Percentiles rank a stretch among this genome's conserved stretches.
phyloP scores from a whole-genome alignment of 2,113 vertebrate genomes.

The Aythya baeri region DNA sequence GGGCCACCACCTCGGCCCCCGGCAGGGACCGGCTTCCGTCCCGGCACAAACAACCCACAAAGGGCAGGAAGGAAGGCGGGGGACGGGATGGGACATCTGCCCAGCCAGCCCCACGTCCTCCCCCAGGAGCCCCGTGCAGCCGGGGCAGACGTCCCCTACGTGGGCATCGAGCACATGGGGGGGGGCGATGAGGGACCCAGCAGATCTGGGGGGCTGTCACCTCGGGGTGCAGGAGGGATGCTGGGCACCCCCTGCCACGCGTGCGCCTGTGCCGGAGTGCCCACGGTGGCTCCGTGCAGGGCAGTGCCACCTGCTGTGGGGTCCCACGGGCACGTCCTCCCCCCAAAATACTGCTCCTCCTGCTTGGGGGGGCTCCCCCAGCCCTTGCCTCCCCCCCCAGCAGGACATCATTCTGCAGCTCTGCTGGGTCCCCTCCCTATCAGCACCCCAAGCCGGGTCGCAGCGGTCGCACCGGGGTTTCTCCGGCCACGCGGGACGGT shows the following conservation, averaged over 20 bases:
- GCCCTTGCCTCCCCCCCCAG: fast-evolving
- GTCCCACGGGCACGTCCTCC: too few species aligned
- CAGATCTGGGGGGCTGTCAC: not conserved
- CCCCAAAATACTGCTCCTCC: not conserved
- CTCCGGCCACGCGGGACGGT: fast-evolving
- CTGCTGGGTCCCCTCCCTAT: not conserved
- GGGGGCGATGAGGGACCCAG: not conserved
- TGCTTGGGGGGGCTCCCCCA: fast-evolving
- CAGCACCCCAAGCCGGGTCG: not conserved
- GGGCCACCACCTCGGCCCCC: not conserved
- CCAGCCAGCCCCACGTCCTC: not conserved
- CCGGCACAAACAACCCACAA: not conserved
- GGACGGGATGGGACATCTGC: not conserved
- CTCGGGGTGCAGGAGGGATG: not conserved
- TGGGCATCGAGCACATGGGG: fast-evolving
- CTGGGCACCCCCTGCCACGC: too few species aligned
- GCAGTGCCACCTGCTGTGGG: not conserved
- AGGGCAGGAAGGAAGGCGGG: slow-evolving; percentile 44
- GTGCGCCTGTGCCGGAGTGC: fast-evolving
- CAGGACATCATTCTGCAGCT: not conserved
- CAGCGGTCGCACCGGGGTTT: fast-evolving
- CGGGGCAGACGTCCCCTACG: not conserved
- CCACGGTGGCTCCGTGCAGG: not conserved
- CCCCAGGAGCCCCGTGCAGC: not conserved
- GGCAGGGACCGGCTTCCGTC: not conserved